phyloP scores from a whole-genome alignment of 2,888 invertebrate genomes.

The Ophion slaviceki region DNA sequence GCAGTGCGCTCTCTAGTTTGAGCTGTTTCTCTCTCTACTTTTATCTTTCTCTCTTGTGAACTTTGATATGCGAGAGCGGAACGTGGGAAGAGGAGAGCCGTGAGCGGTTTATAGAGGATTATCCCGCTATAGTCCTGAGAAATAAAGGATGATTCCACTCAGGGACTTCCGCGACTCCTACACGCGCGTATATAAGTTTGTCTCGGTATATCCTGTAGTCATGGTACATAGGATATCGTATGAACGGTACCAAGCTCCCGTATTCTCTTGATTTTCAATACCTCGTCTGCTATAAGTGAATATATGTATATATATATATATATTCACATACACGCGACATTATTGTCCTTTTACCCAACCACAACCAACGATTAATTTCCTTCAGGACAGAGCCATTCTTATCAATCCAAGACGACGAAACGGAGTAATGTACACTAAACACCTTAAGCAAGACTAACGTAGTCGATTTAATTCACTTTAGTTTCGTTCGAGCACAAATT shows the following conservation, averaged over 20 bases:
- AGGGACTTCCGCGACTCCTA: slow-evolving; percentile 42
- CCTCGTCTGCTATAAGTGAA: not conserved
- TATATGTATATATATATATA: not conserved
- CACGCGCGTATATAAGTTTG: slow-evolving; percentile 41
- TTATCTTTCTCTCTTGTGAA: slow-evolving; percentile 28
- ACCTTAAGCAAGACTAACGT: slow-evolving; percentile 1
- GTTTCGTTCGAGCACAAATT: slow-evolving; percentile 1
- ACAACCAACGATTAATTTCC: slow-evolving; percentile 5
- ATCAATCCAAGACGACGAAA: not conserved
- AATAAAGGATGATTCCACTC: slow-evolving; percentile 63
- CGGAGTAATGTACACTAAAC: not conserved
- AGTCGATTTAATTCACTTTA: not conserved
- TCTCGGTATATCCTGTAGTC: slow-evolving; percentile 48
- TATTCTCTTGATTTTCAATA: slow-evolving; percentile 33
- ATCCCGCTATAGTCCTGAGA: slow-evolving; percentile 62
- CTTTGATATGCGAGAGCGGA: slow-evolving; percentile 12
- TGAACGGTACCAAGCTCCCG: slow-evolving; percentile 19
- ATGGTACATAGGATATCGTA: slow-evolving; percentile 35
- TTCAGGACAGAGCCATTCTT: not conserved
- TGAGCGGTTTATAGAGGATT: slow-evolving; percentile 61
- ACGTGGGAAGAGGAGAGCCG: slow-evolving; percentile 13
- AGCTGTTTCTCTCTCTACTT: slow-evolving; percentile 20
- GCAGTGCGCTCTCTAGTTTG: slow-evolving; percentile 29
- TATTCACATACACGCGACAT: slow-evolving; percentile 1
- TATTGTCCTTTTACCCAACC: slow-evolving; percentile 7